Evolutionary conservation across 35 echinoderm and acorn worm species (phyloP), one percentile per base, ranked within the genome.

Genomic region (Stichopus chloronotus): DNA sequence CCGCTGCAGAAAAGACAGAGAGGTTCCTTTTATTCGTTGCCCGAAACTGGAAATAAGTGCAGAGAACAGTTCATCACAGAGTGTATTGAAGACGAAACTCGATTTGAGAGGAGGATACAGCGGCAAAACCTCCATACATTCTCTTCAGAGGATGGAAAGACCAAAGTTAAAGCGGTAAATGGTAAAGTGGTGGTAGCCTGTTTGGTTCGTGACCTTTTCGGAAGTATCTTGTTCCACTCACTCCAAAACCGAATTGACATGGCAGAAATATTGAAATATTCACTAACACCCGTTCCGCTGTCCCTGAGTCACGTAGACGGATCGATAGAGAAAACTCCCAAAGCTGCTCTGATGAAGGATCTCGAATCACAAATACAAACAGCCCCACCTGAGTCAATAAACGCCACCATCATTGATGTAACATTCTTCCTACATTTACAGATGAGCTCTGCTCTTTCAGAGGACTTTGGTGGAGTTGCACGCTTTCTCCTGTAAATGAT

Each of bases 171-270:
- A 63, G 52, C 9, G 21, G 59, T 60, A 90, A 60, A 90, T 90
- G 58, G 87, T 90, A 90, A 90, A 65, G 87, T 90, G 57, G 58
- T 90, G 21, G 87, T 60, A 43, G 87, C 87, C n/a, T 90, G 87
- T 65, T 90, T 90, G 87, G 87, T 63, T 90, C 63, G 56, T 23
- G 59, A 90, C n/a, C 58, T 87, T 5, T 56, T 87, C 59, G 79
- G 79, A 82, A 82, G 79, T 56, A 82, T 82, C 79, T 25, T 82
- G 25, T 82, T 25, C 22, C 79, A 82, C 17, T 82, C 79, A 21
- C 79, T 82, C 6, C 79, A 82, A 25, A 21, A 82, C 16, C 22
- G 52, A 25, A 17, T 82, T 17, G 79, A 82, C 79, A 82, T 82
- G 79, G 79, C 79, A 82, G 79, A 82, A 82, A 25, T 82, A 82